phyloP scores from a whole-genome alignment of 2,888 invertebrate species.

The Neoascia interrupta region DNA sequence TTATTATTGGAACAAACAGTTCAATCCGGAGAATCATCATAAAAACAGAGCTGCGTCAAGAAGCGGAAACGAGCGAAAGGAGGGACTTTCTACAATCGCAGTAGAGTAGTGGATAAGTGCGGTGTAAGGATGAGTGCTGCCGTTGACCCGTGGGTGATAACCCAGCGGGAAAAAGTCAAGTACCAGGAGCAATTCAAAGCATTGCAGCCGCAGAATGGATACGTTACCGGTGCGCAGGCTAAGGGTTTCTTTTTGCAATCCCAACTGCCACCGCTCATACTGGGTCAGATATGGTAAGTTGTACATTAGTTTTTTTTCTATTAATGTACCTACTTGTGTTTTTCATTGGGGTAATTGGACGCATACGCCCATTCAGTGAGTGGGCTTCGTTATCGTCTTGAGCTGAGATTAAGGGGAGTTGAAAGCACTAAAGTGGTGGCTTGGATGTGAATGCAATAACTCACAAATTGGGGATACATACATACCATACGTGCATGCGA shows the following conservation, averaged over 20 bases:
- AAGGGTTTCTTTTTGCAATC: slow-evolving; percentile 96
- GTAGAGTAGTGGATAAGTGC: slow-evolving; percentile 22
- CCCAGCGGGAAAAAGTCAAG: slow-evolving; percentile 91
- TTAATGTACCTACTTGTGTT: background rate
- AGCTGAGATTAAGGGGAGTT: slow-evolving; percentile 25
- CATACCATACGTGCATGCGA: slow-evolving; percentile 23
- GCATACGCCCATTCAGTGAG: slow-evolving; percentile 56
- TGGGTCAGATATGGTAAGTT: slow-evolving; percentile 97
- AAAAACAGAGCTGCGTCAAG: slow-evolving; percentile 46
- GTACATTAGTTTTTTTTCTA: slow-evolving; percentile 5
- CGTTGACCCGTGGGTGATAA: slow-evolving; percentile 92
- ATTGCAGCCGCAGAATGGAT: slow-evolving; percentile 91
- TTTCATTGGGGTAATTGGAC: slow-evolving; percentile 18
- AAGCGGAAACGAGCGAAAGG: slow-evolving; percentile 18
- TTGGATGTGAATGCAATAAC: slow-evolving; percentile 43
- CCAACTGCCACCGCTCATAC: slow-evolving; percentile 91
- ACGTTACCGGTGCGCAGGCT: slow-evolving; percentile 95
- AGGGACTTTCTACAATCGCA: slow-evolving; percentile 15
- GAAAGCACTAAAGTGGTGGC: slow-evolving; percentile 11
- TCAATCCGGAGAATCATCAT: slow-evolving; percentile 31
- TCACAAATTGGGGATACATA: slow-evolving; percentile 47
- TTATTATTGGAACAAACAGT: slow-evolving; percentile 24
- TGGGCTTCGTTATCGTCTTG: slow-evolving; percentile 34
- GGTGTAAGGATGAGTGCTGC: slow-evolving; percentile 76
- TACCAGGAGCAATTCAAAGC: slow-evolving; percentile 95